A percentile compares a stretch with the other conserved stretches of the same genome.
phyloP scores from a whole-genome alignment of 2,888 invertebrate genomes.

The Acanthosepion esculentum region DNA sequence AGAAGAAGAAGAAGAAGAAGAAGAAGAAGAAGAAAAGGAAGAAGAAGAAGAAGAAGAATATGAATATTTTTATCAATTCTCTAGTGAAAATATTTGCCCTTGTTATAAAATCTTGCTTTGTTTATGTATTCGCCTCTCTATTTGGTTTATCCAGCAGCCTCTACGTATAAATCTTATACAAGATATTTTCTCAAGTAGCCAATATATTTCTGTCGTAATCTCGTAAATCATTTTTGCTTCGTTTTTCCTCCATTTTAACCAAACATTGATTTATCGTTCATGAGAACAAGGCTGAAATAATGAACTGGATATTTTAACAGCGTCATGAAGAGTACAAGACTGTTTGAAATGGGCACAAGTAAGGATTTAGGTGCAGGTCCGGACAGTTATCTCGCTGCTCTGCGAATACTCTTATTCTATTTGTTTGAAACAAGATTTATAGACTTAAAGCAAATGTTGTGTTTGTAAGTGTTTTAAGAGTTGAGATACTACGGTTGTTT shows the following conservation, averaged over 20 bases:
- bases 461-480: not conserved
- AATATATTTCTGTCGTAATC: not conserved
- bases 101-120: too few species aligned
- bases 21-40: too few species aligned
- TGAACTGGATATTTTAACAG: not conserved
- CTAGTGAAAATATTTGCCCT: too few species aligned
- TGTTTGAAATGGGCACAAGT: not conserved
- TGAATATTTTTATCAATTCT: too few species aligned
- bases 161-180: not conserved
- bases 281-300: not conserved
- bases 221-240: not conserved
- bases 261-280: not conserved
- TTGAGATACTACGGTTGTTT: too few species aligned
- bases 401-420: not conserved
- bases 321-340: not conserved
- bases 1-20: too few species aligned
- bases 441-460: not conserved
- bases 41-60: too few species aligned
- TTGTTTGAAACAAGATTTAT: not conserved
- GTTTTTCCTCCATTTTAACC: not conserved
- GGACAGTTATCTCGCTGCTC: not conserved
- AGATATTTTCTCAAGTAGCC: not conserved
- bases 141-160: too few species aligned
- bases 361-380: not conserved
- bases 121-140: too few species aligned